Evolutionary conservation across 2,113 vertebrate genomes (phyloP), one percentile per base, ranked within the genome.

Genomic region (Sylvilagus bachmani): DNA sequence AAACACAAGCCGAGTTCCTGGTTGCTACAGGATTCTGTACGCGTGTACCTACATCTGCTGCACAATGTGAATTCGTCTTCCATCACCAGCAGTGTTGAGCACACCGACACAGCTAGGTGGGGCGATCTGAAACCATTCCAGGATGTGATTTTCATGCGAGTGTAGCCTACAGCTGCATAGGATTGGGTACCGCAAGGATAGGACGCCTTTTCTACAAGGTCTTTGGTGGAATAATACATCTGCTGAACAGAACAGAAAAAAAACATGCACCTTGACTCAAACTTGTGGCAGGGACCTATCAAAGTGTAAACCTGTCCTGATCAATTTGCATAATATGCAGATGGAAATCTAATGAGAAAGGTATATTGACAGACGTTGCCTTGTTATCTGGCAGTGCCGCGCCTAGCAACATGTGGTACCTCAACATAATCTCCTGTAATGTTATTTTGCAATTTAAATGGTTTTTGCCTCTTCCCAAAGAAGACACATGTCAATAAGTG

Each of bases 331-430:
- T 98, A 98, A 97, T 98, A 98, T 98, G 97, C 96, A 98, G 97
- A 98, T 98, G 95, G 97, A 98, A 98, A 98, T 93, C 96, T 98
- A 97, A 98, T 97, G 97, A 98, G 97, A 98, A 98, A 98, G 97
- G 82, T 90, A 89, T 97, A 98, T 95, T 98, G 98, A 97, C 98
- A 98, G 97, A 91, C 81, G 10, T 93, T 97, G 87, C 86, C 97
- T 97, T 97, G 87, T 97, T 97, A 96, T 98, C 97, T 96, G 96
- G 96, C 97, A 97, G 10, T 36, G 94, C 96, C 95, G 92, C 64
- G 51, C 91, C 64, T 51, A 97, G 82, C 97, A 97, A 95, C 96
- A 96, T 93, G 93, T 79, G 95, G 83, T 98, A 98, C 92, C 78
- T 95, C 94, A 86, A 97, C 96, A 94, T 98, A 97, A 98, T 97